Evolutionary conservation across 1,140 invertebrate genomes (phyloP), one percentile per base, ranked within the genome.

Genomic region (Atopsyche davidsoni): DNA sequence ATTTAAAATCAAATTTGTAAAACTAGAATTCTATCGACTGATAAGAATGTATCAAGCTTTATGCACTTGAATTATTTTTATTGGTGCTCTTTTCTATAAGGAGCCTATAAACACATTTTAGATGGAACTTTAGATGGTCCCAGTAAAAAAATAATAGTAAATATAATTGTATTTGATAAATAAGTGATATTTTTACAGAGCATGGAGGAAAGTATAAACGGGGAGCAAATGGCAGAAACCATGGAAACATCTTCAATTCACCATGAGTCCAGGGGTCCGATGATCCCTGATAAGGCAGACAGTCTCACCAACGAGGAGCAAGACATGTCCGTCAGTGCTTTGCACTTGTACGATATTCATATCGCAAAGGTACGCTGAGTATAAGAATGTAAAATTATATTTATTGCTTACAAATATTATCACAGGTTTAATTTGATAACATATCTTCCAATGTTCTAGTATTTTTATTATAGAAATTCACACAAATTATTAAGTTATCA

Each of bases 331-430:
- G 65, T 68, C 52, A 72, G 70, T 60, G 65, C 71, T 6, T 60
- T 73, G n/a, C 70, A 72, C 51, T 53, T 73, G 10, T 73, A 73
- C 50, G 71, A 72, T 53, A 46, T 73, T 51, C 69, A 73, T 55
- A 56, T 70, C 1, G 64, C 66, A 10, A 67, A 68, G 63, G 66
- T 73, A 34, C 16, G 25, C 7, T 41, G 3, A n/a, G 21, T 4
- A 7, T 4, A 2, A 21, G 9, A 17, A 17, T 38, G 13, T 10
- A 38, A 38, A 36, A 16, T 16, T 36, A 10, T 4, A 36, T 36
- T 36, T n/a, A 36, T 7, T 36, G 7, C 10, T 10, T 6, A 7
- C 4, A 36, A 36, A 36, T 10, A 36, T 7, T 36, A 36, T 36
- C 13, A 13, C n/a, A 28, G n/a, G n/a, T 28, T 7, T 28, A 7